Evolutionary conservation across 2,888 invertebrate genomes (phyloP), one percentile per base, ranked within the genome.

Genomic region (Candidula unifasciata): DNA sequence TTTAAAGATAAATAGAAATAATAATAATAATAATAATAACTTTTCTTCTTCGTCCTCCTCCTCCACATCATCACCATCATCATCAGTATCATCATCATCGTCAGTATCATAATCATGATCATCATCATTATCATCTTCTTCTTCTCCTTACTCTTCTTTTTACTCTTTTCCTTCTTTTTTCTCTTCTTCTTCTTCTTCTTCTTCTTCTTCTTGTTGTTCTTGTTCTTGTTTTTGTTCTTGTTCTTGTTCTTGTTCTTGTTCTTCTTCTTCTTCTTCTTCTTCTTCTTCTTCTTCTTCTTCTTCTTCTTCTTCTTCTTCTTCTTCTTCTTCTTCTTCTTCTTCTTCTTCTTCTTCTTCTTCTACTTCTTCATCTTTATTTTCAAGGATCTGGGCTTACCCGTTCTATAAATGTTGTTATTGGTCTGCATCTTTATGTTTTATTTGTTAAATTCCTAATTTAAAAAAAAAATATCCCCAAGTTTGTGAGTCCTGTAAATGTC

Each of bases 301-400:
- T 57, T n/a, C 76, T 76, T 35, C 76, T 76, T 35, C 76, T 76
- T 35, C 76, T 76, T 35, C 44, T 76, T 35, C 76, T 57, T 30
- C 77, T 77, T 30, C 77, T 77, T 27, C 52, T 73, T 24, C 73
- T 73, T 24, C 27, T 73, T 27, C 73, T 52, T 27, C 73, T 52
- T 27, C 73, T 52, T 27, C 73, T 52, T 27, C 73, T 73, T 27
- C 73, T 73, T 44, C 73, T 73, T 27, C 73, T 73, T 27, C 73
- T 73, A 13, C 18, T 54, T 27, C 52, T 52, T 27, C n/a, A 16
- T 27, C 52, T 27, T 37, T 71, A 30, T 30, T n/a, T n/a, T 21
- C 27, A n/a, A 18, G 21, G 27, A 13, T 27, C 30, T 68, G n/a
- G 18, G 1, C 18, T 30, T 71, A 71, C 27, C 8, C 0, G 21